Evolutionary conservation across 2,113 vertebrate genomes (phyloP).

Genomic region (Pachyramphus minor): DNA sequence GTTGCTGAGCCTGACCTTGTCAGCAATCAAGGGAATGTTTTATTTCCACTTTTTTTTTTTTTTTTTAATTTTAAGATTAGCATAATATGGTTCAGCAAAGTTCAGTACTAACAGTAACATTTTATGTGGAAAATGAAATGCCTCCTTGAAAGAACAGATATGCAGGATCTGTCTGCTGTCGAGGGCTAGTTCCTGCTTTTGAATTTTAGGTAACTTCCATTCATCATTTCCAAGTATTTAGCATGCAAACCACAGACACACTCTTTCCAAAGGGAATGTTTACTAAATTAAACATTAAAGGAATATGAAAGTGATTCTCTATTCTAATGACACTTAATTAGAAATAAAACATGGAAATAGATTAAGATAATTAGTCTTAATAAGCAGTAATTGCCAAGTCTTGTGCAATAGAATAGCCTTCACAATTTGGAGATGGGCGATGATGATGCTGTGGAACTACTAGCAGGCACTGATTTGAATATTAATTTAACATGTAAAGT

Average conservation of each 20-base stretch:
- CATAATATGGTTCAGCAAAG: not conserved
- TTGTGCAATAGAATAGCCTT: slow-evolving; percentile 19
- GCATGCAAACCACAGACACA: not conserved
- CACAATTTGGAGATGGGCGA: not conserved
- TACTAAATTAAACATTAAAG: slow-evolving; percentile 48
- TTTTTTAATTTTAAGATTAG: not conserved
- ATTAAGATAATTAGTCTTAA: slow-evolving; percentile 60
- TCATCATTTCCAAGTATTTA: not conserved
- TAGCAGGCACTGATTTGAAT: not conserved
- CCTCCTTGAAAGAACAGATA: not conserved
- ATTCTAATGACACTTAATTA: slow-evolving; percentile 40
- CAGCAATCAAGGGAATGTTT: not conserved
- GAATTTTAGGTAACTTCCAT: slow-evolving; percentile 7
- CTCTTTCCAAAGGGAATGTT: slow-evolving; percentile 31
- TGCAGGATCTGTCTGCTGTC: not conserved
- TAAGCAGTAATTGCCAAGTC: slow-evolving; percentile 33
- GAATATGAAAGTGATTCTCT: slow-evolving; percentile 30
- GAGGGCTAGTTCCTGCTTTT: not conserved
- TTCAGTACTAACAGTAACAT: not conserved
- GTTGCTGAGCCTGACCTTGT: not conserved
- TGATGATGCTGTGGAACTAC: not conserved
- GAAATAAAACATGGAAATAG: slow-evolving; percentile 30
- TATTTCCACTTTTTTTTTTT: not conserved
- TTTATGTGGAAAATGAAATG: not conserved
- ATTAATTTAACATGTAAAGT: not conserved